These are phyloP conservation scores for Drosophila lutescens DNA, from an alignment of 2,888 invertebrate species.

Conservation along the genomic window DNA sequence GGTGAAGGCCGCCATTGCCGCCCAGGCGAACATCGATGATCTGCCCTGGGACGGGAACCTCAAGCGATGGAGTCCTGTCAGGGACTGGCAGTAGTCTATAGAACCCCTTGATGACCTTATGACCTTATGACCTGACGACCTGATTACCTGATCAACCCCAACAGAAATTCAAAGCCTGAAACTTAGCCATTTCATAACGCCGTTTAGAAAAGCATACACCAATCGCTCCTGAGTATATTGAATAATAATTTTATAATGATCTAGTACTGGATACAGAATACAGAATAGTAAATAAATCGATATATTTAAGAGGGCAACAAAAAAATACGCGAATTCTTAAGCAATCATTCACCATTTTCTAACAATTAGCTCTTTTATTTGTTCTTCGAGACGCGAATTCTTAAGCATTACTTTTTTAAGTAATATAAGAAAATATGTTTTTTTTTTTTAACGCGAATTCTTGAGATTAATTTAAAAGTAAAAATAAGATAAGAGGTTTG, in stretches of 20 bases:
- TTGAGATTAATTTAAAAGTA: too few species aligned
- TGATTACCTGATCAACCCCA: not conserved
- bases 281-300: not conserved
- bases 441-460: too few species aligned
- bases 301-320: not conserved
- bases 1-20: slow-evolving; percentile 58
- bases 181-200: not conserved
- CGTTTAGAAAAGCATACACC: not conserved
- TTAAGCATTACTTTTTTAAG: too few species aligned
- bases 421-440: too few species aligned
- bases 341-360: not conserved
- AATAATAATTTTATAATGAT: not conserved
- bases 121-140: too few species aligned
- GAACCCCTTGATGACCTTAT: not conserved
- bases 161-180: not conserved
- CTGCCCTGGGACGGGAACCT: slow-evolving; percentile 68
- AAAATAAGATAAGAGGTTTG: too few species aligned
- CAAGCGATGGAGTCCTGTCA: slow-evolving; percentile 53
- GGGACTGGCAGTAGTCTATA: slow-evolving; percentile 44
- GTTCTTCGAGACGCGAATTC: not conserved
- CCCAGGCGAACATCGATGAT: slow-evolving; percentile 49
- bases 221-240: not conserved
- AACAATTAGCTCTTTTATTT: not conserved
- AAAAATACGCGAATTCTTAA: not conserved
- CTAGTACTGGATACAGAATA: not conserved